phyloP scores from a whole-genome alignment of 2,888 invertebrate species.

The Tipula vernalis region DNA sequence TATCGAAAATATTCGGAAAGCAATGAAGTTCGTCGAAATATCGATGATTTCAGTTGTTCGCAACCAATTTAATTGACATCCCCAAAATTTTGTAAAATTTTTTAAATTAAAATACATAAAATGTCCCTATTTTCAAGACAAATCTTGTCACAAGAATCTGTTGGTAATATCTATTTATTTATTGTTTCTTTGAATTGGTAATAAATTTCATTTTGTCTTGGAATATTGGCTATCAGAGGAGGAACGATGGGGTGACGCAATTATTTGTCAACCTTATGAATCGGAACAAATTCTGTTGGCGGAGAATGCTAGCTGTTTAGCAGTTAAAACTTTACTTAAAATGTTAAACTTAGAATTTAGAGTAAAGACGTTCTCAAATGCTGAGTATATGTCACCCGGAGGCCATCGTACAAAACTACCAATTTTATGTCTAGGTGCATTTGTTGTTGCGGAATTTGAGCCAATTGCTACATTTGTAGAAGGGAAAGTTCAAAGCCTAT shows the following conservation, averaged over 20 bases:
- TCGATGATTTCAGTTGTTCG: background rate
- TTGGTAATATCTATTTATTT: slow-evolving; percentile 9
- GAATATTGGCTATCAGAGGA: slow-evolving; percentile 43
- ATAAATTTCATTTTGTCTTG: background rate
- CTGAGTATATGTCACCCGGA: slow-evolving; percentile 93
- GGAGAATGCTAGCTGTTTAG: slow-evolving; percentile 87
- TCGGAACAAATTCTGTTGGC: slow-evolving; percentile 88
- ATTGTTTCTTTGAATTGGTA: background rate
- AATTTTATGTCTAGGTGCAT: slow-evolving; percentile 80
- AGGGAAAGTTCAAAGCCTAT: slow-evolving; percentile 69
- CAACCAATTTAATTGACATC: background rate
- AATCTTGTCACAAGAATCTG: slow-evolving; percentile 12
- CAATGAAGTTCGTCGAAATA: background rate
- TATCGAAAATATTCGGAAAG: background rate
- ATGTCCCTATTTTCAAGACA: slow-evolving; percentile 10
- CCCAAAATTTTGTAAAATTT: background rate
- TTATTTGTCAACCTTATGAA: slow-evolving; percentile 79
- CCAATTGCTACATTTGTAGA: slow-evolving; percentile 82
- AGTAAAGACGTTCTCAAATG: slow-evolving; percentile 76
- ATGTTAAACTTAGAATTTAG: slow-evolving; percentile 80
- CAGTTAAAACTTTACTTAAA: slow-evolving; percentile 82
- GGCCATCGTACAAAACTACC: slow-evolving; percentile 64
- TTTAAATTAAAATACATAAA: background rate
- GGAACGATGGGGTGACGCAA: slow-evolving; percentile 85
- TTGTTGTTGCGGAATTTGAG: slow-evolving; percentile 81